Base-by-base conservation (phyloP, 2,797 vertebrate species). In the Sciurus carolinensis region DNA sequence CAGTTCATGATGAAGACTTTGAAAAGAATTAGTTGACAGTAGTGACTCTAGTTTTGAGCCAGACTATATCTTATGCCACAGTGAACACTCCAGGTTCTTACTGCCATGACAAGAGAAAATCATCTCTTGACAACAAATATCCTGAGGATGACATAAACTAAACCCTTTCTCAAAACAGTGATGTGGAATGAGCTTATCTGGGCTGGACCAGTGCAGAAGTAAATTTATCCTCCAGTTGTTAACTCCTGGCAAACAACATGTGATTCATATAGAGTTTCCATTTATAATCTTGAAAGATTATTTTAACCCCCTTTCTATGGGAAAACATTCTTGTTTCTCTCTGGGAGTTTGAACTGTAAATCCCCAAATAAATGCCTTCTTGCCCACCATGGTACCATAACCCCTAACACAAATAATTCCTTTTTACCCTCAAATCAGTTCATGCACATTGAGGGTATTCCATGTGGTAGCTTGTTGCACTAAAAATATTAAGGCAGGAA, bases 331-430 rank as follows among this genome's bases (percentile, higher is more conserved):
- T 52, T 12, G 12, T 69, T 84, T 52, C 7, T 24, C 5, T 67
- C 15, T 5, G 14, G 10, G 28, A 66, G 24, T 44, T 83, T 47
- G 18, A 47, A 66, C 54, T 57, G 20, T 57, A 57, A 57, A 20
- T 57, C 7, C 20, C 54, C 54, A 57, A 57, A 22, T 57, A 44
- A 30, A 64, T 7, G 26, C 17, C 9, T 44, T 82, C 44, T 64
- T 64, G 24, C 11, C 4, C 30, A 80, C 7, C 24, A 1, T 6
- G 14, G 14, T 12, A 33, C 2, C 11, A 0, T 5, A 42, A n/a
- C 11, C 44, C 28, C 28, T 36, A 18, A 36, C 7, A 42, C 9
- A 62, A 75, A 52, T 30, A 87, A 62, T 4, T 30, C 36, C 13
- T 80, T 59, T 36, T n/a, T 71, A 42, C 22, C 50, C 7, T 79